phyloP scores from a whole-genome alignment of 2,797 vertebrate species.

The Neostethus bicornis region DNA sequence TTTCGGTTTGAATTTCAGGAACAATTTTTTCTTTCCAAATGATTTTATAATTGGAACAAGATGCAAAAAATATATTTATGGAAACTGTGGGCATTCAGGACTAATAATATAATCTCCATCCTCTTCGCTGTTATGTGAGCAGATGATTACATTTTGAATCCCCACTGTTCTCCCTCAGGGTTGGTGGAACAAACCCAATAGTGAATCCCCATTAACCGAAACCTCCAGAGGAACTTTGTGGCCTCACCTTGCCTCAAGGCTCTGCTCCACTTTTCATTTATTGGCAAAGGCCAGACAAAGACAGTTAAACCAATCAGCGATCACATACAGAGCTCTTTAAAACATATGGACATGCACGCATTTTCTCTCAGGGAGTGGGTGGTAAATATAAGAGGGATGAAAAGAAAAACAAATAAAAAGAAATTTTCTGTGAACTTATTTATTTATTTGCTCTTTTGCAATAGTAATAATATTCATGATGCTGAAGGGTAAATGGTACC shows the following conservation, averaged over 20 bases:
- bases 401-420: constrained; percentile 20
- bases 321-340: not conserved
- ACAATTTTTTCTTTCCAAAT: not conserved
- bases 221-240: constrained; percentile 65
- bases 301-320: constrained; percentile 37
- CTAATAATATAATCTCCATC: constrained; percentile 38
- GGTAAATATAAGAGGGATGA: constrained; percentile 9
- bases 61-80: not conserved
- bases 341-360: constrained; percentile 4
- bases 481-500: constrained; percentile 51
- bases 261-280: constrained; percentile 75
- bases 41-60: not conserved
- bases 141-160: constrained; percentile 68
- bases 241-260: constrained; percentile 74
- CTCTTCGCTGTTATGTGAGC: constrained; percentile 40
- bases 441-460: constrained; percentile 13
- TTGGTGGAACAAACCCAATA: constrained; percentile 58
- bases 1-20: not conserved
- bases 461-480: constrained; percentile 39
- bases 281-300: constrained; percentile 70
- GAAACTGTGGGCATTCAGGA: constrained; percentile 10
- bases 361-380: constrained; percentile 21
- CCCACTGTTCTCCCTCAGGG: constrained; percentile 41
- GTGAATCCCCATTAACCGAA: constrained; percentile 78
- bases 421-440: constrained; percentile 22